A percentile compares a stretch with the other conserved stretches of the same genome.
Evolutionary conservation across 1,140 invertebrate species (phyloP).

Genomic region (Oedothorax gibbosus): DNA sequence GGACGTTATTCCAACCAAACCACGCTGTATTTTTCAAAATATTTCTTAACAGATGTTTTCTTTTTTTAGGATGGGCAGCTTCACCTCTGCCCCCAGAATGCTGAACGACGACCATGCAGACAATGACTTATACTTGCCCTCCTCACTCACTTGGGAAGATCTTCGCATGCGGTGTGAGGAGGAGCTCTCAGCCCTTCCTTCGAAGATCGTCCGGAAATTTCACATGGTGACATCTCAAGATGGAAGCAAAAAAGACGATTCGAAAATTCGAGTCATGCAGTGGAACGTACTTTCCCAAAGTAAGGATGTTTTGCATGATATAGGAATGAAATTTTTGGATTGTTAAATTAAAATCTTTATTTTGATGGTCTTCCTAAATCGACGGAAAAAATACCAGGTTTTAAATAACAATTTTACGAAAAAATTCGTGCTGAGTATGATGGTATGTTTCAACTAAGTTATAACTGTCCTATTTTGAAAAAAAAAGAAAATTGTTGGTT

Average conservation of each 20-base stretch:
- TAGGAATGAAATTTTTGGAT: background rate
- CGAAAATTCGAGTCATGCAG: constrained; percentile 75
- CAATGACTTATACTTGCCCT: constrained; percentile 69
- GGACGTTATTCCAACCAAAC: too few relatives aligned
- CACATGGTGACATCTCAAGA: constrained; percentile 22
- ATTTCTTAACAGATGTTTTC: background rate
- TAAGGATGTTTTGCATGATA: constrained; percentile 66
- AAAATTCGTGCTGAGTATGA: too few relatives aligned
- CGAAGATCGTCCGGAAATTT: constrained; percentile 69
- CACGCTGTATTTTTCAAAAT: background rate
- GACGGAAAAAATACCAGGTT: too few relatives aligned
- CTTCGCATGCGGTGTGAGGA: constrained; percentile 72
- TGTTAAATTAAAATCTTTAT: too few relatives aligned
- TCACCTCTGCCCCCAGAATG: constrained; percentile 77
- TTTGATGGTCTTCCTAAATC: too few relatives aligned
- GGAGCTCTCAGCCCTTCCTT: constrained; percentile 68
- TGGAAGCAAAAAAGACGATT: constrained; percentile 31
- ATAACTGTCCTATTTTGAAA: too few relatives aligned
- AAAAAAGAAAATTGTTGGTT: too few relatives aligned
- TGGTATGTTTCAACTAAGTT: too few relatives aligned
- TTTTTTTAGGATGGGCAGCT: constrained; percentile 79
- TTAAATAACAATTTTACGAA: too few relatives aligned
- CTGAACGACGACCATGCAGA: constrained; percentile 77
- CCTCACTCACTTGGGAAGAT: constrained; percentile 62
- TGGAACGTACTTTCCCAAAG: constrained; percentile 84